Evolutionary conservation across 1,140 invertebrate genomes (phyloP).

Genomic region (Trichonephila clavata): DNA sequence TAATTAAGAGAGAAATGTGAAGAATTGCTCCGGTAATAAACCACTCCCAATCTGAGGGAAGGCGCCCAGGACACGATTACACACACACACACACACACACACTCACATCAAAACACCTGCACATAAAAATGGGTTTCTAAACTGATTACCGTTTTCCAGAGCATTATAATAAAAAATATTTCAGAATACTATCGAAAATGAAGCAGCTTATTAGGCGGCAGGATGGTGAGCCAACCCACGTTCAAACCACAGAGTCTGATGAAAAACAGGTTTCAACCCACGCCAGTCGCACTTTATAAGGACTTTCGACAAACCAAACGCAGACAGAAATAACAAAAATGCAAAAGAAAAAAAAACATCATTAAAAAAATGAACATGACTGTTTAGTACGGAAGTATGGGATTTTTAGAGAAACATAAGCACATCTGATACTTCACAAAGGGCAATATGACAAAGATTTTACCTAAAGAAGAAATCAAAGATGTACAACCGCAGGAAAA

Average conservation of each 20-base stretch:
- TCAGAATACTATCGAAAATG: constrained; percentile 57
- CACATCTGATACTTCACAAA: constrained; percentile 14
- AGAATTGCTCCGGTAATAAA: not conserved
- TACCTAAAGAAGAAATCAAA: not conserved
- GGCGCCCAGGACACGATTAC: not conserved
- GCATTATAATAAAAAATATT: constrained; percentile 25
- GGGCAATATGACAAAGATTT: not conserved
- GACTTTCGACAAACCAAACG: constrained; percentile 53
- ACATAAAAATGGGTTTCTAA: constrained; percentile 9
- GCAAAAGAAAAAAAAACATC: not conserved
- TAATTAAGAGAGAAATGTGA: no score
- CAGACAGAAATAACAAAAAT: not conserved
- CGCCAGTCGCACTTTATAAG: constrained; percentile 55
- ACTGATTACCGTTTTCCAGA: constrained; percentile 58
- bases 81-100: no score
- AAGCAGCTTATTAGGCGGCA: constrained; percentile 69
- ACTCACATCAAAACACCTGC: constrained; percentile 22
- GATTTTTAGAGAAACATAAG: not conserved
- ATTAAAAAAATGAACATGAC: not conserved
- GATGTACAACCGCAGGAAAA: not conserved
- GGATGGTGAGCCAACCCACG: constrained; percentile 64
- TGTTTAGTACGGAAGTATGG: not conserved
- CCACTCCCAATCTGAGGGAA: constrained; percentile 49
- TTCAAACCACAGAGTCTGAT: constrained; percentile 61
- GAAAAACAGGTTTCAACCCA: constrained; percentile 66